These are phyloP conservation scores for Cactoblastis cactorum DNA, from an alignment of 2,888 invertebrate species.

Conservation along the genomic window DNA sequence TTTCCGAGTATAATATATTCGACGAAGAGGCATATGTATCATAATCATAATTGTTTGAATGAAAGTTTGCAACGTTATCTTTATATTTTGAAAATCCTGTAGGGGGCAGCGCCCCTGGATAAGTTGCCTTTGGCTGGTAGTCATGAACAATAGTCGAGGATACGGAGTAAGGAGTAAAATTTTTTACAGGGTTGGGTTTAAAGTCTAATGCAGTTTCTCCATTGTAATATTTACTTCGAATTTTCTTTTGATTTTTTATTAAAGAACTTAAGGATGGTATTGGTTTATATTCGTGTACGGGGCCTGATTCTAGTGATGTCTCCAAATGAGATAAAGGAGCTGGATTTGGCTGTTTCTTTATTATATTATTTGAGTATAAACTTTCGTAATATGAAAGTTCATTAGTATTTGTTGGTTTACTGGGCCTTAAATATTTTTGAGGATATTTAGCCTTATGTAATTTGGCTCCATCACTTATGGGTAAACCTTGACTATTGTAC, in stretches of 20 bases:
- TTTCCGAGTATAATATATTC: conserved; percentile 45
- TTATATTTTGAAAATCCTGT: conserved; percentile 44
- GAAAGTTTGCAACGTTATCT: conserved; percentile 51
- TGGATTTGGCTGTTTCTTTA: conserved; percentile 41
- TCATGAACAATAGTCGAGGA: conserved; percentile 63
- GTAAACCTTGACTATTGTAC: conserved; percentile 59
- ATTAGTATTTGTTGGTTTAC: conserved; percentile 37
- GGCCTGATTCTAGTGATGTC: conserved; percentile 20
- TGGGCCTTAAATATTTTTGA: conserved; percentile 44
- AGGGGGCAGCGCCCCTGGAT: conserved; percentile 31
- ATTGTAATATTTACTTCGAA: conserved; percentile 20
- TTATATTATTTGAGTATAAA: conserved; percentile 46
- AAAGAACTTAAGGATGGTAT: conserved; percentile 50
- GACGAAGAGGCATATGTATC: conserved; percentile 61
- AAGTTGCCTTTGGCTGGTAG: conserved; percentile 50
- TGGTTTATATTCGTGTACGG: conserved; percentile 47
- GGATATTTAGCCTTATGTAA: conserved; percentile 43
- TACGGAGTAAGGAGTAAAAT: conserved; percentile 53
- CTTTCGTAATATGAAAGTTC: conserved; percentile 70
- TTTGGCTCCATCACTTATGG: conserved; percentile 39
- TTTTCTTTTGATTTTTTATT: conserved; percentile 31
- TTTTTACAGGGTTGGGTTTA: conserved; percentile 37
- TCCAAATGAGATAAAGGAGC: conserved; percentile 33
- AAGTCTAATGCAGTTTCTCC: conserved; percentile 46
- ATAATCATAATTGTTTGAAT: conserved; percentile 54